Evolutionary conservation across 2,113 vertebrate species (phyloP).

Genomic region (Lepus americanus): DNA sequence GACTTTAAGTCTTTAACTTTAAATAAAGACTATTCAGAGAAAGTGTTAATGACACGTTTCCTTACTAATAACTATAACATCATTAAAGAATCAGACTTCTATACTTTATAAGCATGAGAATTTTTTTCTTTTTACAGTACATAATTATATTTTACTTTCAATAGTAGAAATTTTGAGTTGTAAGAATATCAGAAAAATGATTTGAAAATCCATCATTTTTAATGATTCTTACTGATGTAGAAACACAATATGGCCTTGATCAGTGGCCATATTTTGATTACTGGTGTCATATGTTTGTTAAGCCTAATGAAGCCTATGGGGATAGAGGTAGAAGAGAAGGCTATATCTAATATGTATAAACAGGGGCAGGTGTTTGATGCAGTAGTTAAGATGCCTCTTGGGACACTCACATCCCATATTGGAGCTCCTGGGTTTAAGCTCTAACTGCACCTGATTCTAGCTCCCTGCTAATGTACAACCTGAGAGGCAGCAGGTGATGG

Average conservation of each 20-base stretch:
- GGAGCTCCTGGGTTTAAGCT: too few relatives aligned
- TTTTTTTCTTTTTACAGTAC: not conserved
- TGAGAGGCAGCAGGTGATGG: too few relatives aligned
- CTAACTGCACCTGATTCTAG: too few relatives aligned
- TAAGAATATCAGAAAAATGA: constrained; percentile 12
- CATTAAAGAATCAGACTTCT: not conserved
- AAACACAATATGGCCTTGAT: not conserved
- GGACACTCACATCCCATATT: too few relatives aligned
- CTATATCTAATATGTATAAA: not conserved
- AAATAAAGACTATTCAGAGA: not conserved
- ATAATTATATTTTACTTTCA: constrained; percentile 41
- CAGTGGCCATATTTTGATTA: constrained; percentile 6
- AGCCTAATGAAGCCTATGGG: not conserved
- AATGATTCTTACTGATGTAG: not conserved
- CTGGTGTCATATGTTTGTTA: not conserved
- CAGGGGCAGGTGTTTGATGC: too few relatives aligned
- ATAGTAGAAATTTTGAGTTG: not conserved
- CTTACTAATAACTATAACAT: not conserved
- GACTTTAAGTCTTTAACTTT: not conserved
- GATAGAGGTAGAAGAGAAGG: not conserved
- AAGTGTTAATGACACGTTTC: not conserved
- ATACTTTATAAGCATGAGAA: not conserved
- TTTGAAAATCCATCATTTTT: constrained; percentile 47
- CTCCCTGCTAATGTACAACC: too few relatives aligned
- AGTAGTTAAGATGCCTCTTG: too few relatives aligned